Percentiles rank a stretch among this genome's conserved stretches.
Evolutionary conservation across 2,797 vertebrate species (phyloP).

Genomic region (Scolopax bukidnonensis): DNA sequence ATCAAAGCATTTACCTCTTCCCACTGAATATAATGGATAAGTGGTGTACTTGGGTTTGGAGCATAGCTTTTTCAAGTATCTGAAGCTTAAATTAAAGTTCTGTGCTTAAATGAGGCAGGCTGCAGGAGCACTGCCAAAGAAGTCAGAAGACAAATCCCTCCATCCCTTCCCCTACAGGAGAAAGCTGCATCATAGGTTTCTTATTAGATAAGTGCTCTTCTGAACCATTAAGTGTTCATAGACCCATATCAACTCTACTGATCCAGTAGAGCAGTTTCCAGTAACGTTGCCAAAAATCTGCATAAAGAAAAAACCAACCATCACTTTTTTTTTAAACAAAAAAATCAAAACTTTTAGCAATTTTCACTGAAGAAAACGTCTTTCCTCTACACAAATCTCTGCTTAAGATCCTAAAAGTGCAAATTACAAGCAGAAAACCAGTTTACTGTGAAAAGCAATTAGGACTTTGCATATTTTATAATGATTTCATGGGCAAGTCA

Average conservation of each 20-base stretch:
- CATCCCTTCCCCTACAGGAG: not conserved
- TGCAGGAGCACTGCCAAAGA: not conserved
- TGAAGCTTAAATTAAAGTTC: not conserved
- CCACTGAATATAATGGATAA: not conserved
- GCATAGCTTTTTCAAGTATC: rapidly evolving
- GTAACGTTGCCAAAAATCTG: not conserved
- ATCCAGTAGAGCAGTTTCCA: not conserved
- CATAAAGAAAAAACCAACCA: not conserved
- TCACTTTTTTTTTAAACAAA: not conserved
- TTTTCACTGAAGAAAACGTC: not conserved
- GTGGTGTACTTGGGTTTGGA: not conserved
- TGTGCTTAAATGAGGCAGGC: not conserved
- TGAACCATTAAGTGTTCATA: not conserved
- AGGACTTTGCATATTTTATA: not conserved
- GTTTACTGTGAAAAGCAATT: not conserved
- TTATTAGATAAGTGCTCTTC: not conserved
- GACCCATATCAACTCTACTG: not conserved
- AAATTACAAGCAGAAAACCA: not conserved
- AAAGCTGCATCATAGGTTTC: not conserved
- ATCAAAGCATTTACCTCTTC: not conserved
- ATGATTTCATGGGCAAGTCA: not conserved
- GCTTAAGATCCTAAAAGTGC: not conserved
- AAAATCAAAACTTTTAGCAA: not conserved
- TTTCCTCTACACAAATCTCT: not conserved
- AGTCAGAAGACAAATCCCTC: not conserved